Evolutionary conservation across 1,140 invertebrate genomes (phyloP), one percentile per base, ranked within the genome.

Genomic region (Schlechtendalia chinensis): DNA sequence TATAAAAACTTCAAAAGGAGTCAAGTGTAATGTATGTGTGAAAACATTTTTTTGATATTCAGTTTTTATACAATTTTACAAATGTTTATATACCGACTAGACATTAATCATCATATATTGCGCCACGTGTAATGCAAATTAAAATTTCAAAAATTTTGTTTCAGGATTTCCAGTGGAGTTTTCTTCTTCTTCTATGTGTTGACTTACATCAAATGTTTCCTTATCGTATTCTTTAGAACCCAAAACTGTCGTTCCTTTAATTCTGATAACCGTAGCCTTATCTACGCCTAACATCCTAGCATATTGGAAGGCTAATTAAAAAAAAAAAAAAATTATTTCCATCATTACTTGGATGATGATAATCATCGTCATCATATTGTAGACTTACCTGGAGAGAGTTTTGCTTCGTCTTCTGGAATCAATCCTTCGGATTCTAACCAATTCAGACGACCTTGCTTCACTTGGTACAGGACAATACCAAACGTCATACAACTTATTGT

Each of bases 1-100:
- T 79, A 61, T 19, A 79, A 79, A 50, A 39, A 79, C 17, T 79
- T 79, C 45, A 79, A 61, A 61, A 79, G 75, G 61, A 79, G 75
- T 79, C 75, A 79, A 79, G 75, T 79, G 11, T 79, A 63, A 32
- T 19, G 2, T 5, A 53, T n/a, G 45, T n/a, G 32, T 39, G 8
- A 39, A 39, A 4, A 39, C 32, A 39, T 39, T 39, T 39, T 39
- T 39, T 39, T 72, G 29, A 14, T n/a, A 32, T 19, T 72, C 2
- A 54, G 4, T 72, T 54, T n/a, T 29, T 32, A n/a, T 29, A 72
- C 24, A 63, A 63, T 63, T 39, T 63, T 50, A 29, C 17, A 75
- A 58, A 39, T 12, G 39, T 74, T 19, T 39, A 19, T 39, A 19
- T 32, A 47, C 11, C 50, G 53, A 77, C 27, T 77, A 61, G 56